phyloP scores from a whole-genome alignment of 1,140 invertebrate genomes.

The Zeugodacus cucurbitae region DNA sequence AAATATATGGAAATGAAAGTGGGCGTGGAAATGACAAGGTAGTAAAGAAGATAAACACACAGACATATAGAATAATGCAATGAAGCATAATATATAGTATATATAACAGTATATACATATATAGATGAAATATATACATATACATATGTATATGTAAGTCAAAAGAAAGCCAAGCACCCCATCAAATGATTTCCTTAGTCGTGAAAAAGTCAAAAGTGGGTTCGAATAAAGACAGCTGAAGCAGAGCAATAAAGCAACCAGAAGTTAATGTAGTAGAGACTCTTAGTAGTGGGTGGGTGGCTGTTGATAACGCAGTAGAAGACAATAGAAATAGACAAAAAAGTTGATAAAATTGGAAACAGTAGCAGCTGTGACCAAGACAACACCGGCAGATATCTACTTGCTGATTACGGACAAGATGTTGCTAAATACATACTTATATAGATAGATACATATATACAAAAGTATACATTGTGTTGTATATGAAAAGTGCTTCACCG shows the following conservation, averaged over 20 bases:
- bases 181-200: constrained; percentile 58
- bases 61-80: neutral
- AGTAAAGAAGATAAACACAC: neutral
- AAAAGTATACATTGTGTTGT: no score
- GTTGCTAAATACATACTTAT: neutral
- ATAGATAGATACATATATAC: neutral
- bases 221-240: neutral
- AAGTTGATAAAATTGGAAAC: neutral
- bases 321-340: neutral
- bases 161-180: neutral
- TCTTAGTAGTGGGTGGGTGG: neutral
- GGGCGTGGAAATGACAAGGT: neutral
- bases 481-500: no score
- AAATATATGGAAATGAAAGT: neutral
- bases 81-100: no score
- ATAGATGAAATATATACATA: neutral
- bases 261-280: neutral
- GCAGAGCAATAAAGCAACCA: neutral
- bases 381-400: neutral
- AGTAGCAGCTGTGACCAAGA: neutral
- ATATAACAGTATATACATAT: neutral
- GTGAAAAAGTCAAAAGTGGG: constrained; percentile 43
- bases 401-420: neutral
- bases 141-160: neutral
- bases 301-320: neutral